These are phyloP conservation scores for Wiebesia pumilae DNA, from an alignment of 1,140 invertebrate species.

Conservation along the genomic window DNA sequence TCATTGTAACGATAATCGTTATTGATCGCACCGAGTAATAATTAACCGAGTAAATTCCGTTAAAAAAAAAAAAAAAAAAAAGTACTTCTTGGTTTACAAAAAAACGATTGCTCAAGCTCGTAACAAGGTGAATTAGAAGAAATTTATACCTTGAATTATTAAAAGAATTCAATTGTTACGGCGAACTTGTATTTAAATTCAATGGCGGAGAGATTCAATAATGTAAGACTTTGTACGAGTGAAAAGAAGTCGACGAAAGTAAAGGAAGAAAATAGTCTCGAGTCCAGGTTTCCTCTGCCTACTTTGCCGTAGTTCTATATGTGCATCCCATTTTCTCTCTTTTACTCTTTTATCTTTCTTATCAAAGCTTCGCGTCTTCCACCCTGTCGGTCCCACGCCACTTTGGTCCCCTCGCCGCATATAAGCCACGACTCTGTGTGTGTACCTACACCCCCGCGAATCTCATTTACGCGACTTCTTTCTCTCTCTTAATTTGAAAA, in stretches of 20 bases:
- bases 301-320: slow-evolving; percentile 47
- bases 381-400: not conserved
- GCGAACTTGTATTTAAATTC: not conserved
- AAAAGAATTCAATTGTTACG: not conserved
- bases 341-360: slow-evolving; percentile 48
- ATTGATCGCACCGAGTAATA: too few relatives aligned
- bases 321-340: slow-evolving; percentile 43
- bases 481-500: not conserved
- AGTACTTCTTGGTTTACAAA: too few relatives aligned
- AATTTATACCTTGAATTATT: not conserved
- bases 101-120: too few relatives aligned
- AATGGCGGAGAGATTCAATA: not conserved
- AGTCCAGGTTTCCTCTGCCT: slow-evolving; percentile 25
- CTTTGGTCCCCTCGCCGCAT: not conserved
- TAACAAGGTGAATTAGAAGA: not conserved
- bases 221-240: not conserved
- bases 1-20: too few relatives aligned
- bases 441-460: not conserved
- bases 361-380: slow-evolving; percentile 42
- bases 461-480: not conserved
- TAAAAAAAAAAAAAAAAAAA: too few relatives aligned
- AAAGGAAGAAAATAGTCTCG: slow-evolving; percentile 22
- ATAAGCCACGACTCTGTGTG: slow-evolving; percentile 21
- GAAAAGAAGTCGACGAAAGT: not conserved
- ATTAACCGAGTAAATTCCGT: too few relatives aligned